Conservation (phyloP, 2,888 invertebrate genomes). For the Drosophila fungiperda region DNA sequence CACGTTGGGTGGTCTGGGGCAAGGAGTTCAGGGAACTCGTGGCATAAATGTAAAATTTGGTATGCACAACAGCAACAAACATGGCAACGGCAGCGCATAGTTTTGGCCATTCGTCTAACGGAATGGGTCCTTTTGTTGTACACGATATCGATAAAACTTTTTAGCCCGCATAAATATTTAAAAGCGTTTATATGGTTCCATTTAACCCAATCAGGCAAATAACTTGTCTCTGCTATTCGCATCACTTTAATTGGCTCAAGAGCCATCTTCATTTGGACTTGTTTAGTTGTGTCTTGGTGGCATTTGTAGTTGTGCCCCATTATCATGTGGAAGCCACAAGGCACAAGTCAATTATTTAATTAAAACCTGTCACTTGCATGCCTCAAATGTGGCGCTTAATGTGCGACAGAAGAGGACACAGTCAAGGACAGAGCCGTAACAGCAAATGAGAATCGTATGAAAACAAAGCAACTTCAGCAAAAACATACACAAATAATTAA, state of each 20-base stretch:
- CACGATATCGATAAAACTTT: slow-evolving; percentile 38
- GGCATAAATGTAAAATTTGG: slow-evolving; percentile 64
- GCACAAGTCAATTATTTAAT: slow-evolving; percentile 75
- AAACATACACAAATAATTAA: slow-evolving; percentile 67
- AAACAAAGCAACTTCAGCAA: slow-evolving; percentile 32
- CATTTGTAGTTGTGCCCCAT: slow-evolving; percentile 16
- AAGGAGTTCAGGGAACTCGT: slow-evolving; percentile 56
- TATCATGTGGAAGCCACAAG: slow-evolving; percentile 53
- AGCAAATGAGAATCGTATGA: slow-evolving; percentile 37
- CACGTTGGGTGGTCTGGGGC: slow-evolving; percentile 6
- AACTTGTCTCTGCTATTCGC: slow-evolving; percentile 18
- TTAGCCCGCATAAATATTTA: slow-evolving; percentile 35
- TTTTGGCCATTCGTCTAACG: slow-evolving; percentile 54
- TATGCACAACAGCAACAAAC: slow-evolving; percentile 35
- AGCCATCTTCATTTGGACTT: slow-evolving; percentile 18
- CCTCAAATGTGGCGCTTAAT: slow-evolving; percentile 52
- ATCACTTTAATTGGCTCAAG: slow-evolving; percentile 47
- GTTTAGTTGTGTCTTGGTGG: background rate
- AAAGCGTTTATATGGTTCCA: slow-evolving; percentile 43
- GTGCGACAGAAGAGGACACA: slow-evolving; percentile 8
- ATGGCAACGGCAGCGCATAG: slow-evolving; percentile 33
- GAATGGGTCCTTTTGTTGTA: slow-evolving; percentile 30
- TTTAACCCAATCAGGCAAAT: slow-evolving; percentile 48
- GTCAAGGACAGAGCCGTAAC: slow-evolving; percentile 34
- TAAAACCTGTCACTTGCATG: slow-evolving; percentile 71